Base-by-base conservation (phyloP, 2,888 invertebrate genomes). In the Tenthredo distinguenda region DNA sequence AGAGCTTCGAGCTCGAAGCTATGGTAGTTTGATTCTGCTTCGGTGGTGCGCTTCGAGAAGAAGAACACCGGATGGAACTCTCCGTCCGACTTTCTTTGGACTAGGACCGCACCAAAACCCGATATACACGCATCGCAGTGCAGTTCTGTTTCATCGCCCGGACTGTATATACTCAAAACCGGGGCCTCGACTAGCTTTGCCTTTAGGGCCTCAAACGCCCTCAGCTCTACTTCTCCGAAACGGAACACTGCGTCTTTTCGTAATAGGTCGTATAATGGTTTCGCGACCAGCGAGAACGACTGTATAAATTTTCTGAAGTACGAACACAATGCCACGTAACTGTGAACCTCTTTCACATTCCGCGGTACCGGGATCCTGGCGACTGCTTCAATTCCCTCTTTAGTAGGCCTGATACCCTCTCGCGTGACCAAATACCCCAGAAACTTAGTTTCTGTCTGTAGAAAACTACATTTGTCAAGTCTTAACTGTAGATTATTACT, bases 81-180 rank as follows among this genome's bases (percentile, higher is more conserved):
- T 62, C 50, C n/a, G 21, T 85, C 72, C 2, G 3, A 7, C 37
- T 81, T 55, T 26, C 21, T 1, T 34, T 85, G 85, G 18, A 85
- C 26, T 43, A 85, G 65, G 21, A 84, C 26, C 6, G 85, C 76
- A 1, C 83, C 85, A 37, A 84, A 85, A 3, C 83, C 85, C 1
- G 21, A 2, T 6, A 43, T 9, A n/a, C 55, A 43, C 6, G 81
- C 86, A n/a, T 86, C 85, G 40, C 85, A 82, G 76, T 85, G 85
- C 79, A 76, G 83, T 84, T 47, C 84, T n/a, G 84, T 85, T 55
- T 89, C 88, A 26, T 85, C 74, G 12, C 84, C 72, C 0, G 90
- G 90, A 37, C 89, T 87, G 86, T 90, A 93, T 26, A 91, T 86
- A 7, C 85, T 76, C 58, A 91, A 86, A 62, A 90, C 86, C 62